A percentile compares a stretch with the other conserved stretches of the same genome.
phyloP scores from a whole-genome alignment of 2,797 vertebrate species.

The Coilia nasus region DNA sequence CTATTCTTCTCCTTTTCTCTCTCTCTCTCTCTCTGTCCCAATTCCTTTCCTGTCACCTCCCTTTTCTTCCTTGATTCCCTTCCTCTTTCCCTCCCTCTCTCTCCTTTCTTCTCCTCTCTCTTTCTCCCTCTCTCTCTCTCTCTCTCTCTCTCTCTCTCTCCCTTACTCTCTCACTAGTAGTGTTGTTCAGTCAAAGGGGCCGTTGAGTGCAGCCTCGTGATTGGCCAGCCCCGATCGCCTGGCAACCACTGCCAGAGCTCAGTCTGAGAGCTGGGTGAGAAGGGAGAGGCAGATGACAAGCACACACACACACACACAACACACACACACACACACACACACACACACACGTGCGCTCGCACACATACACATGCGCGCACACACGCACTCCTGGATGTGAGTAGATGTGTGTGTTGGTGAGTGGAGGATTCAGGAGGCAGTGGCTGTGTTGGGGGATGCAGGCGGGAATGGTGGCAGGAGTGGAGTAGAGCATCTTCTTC shows the following conservation, averaged over 20 bases:
- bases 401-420: background rate
- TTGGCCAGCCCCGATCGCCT: constrained; percentile 66
- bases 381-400: constrained; percentile 11
- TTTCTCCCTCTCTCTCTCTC: constrained; percentile 43
- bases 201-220: constrained; percentile 56
- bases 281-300: constrained; percentile 48
- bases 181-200: constrained; percentile 31
- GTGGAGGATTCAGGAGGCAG: background rate
- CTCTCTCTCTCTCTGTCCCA: constrained; percentile 35
- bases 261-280: constrained; percentile 61
- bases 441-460: constrained; percentile 29
- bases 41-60: constrained; percentile 29
- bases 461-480: background rate
- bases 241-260: constrained; percentile 72
- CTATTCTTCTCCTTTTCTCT: constrained; percentile 18
- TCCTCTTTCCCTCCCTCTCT: constrained; percentile 24
- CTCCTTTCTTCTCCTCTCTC: constrained; percentile 23
- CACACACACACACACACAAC: constrained; percentile 31
- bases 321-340: constrained; percentile 23
- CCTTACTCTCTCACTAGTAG: constrained; percentile 34
- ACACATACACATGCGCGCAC: background rate
- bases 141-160: constrained; percentile 40
- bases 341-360: constrained; percentile 25
- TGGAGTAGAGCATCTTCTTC: constrained; percentile 14
- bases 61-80: constrained; percentile 43